phyloP scores from a whole-genome alignment of 2,113 vertebrate species.

The Pygoscelis adeliae region DNA sequence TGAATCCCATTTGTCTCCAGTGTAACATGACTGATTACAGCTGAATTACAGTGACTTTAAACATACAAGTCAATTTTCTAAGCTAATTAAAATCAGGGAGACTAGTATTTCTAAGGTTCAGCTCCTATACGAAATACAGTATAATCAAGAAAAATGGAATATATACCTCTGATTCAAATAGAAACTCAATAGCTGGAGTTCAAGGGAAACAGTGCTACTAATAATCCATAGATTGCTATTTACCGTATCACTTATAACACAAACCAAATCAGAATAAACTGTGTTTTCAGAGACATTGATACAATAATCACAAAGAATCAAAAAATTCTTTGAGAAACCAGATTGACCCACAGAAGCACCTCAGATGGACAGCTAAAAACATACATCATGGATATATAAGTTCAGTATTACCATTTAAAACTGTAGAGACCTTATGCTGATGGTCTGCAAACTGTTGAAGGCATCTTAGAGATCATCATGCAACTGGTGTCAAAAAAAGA shows the following conservation, averaged over 20 bases:
- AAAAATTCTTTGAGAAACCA: neutral
- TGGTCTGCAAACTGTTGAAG: neutral
- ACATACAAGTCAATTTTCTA: neutral
- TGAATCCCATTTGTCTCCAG: neutral
- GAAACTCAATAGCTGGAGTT: neutral
- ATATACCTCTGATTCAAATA: neutral
- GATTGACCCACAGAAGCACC: neutral
- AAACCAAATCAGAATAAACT: neutral
- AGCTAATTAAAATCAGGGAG: conserved; percentile 9
- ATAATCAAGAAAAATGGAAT: neutral
- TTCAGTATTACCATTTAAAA: neutral
- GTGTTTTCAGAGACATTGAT: neutral
- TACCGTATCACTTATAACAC: neutral
- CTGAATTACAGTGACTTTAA: conserved; percentile 27
- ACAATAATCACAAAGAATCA: neutral
- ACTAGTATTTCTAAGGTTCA: neutral
- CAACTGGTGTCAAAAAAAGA: neutral
- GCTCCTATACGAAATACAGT: neutral
- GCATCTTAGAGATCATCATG: neutral
- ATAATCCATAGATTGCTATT: neutral
- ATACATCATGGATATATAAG: neutral
- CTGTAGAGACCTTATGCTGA: neutral
- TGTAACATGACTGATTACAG: neutral
- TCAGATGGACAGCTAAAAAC: neutral
- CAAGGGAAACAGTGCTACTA: neutral